A percentile compares a stretch with the other conserved stretches of the same genome.
Evolutionary conservation across 2,888 invertebrate species (phyloP).

Genomic region (Orthosia cruda): DNA sequence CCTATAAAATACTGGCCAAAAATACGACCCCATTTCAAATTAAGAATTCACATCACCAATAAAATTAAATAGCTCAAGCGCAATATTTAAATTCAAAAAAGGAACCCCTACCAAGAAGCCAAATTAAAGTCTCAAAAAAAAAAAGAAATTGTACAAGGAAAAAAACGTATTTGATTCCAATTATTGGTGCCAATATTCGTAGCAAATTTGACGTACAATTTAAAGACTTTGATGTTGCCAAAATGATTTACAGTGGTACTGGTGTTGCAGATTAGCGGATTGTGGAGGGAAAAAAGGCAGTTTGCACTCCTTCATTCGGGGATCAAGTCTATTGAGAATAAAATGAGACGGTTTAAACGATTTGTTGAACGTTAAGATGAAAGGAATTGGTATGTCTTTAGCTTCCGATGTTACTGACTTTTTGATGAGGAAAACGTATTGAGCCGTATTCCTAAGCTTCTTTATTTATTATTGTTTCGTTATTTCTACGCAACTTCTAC

Average conservation of each 20-base stretch:
- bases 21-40: neutral
- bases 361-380: slow-evolving; percentile 56
- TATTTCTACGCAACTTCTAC: neutral
- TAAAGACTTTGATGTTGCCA: slow-evolving; percentile 76
- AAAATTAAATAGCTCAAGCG: slow-evolving; percentile 14
- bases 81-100: slow-evolving; percentile 3
- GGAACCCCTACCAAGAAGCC: slow-evolving; percentile 5
- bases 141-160: slow-evolving; percentile 43
- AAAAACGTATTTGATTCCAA: slow-evolving; percentile 72
- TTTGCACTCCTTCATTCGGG: slow-evolving; percentile 56
- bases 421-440: slow-evolving; percentile 7
- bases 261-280: slow-evolving; percentile 68
- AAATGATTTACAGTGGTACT: slow-evolving; percentile 61
- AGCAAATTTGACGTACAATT: slow-evolving; percentile 65
- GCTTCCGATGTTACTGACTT: slow-evolving; percentile 26
- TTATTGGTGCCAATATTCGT: slow-evolving; percentile 65
- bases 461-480: neutral
- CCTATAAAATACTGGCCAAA: neutral
- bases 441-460: neutral
- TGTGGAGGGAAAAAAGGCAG: slow-evolving; percentile 58
- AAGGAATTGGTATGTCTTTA: slow-evolving; percentile 37
- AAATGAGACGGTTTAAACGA: slow-evolving; percentile 68
- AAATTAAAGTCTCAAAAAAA: slow-evolving; percentile 59
- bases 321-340: slow-evolving; percentile 67
- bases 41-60: slow-evolving; percentile 4